Evolutionary conservation across 92 coral and sea anemone species (phyloP).

Genomic region (Heliopora coerulea): DNA sequence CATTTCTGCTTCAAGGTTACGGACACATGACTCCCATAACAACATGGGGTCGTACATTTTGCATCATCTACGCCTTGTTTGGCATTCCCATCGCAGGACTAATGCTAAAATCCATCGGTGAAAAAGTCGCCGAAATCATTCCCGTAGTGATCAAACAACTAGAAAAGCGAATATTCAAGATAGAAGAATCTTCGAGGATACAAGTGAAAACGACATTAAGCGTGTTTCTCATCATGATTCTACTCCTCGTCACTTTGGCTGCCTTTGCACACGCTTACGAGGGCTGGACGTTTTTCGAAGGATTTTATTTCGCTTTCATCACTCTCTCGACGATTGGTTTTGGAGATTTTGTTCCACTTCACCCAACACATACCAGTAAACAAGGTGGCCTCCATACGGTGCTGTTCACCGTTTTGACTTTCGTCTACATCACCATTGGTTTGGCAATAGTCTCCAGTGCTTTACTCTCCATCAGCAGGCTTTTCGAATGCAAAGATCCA

Average conservation of each 20-base stretch:
- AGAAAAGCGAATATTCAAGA: slow-evolving; percentile 66
- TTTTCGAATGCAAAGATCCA: slow-evolving; percentile 97
- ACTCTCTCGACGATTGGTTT: slow-evolving; percentile 96
- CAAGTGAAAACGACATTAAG: slow-evolving; percentile 79
- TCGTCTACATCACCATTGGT: slow-evolving; percentile 92
- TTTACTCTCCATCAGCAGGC: slow-evolving; percentile 93
- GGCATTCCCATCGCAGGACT: slow-evolving; percentile 98
- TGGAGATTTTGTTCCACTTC: slow-evolving; percentile 95
- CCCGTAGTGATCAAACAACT: slow-evolving; percentile 72
- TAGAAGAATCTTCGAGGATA: slow-evolving; percentile 69
- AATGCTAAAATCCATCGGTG: slow-evolving; percentile 98
- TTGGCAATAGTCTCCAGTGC: slow-evolving; percentile 99
- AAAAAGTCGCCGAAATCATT: slow-evolving; percentile 82
- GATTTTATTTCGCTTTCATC: slow-evolving; percentile 93
- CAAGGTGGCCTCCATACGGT: slow-evolving; percentile 38
- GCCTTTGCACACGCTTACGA: slow-evolving; percentile 87
- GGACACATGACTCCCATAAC: slow-evolving; percentile 97
- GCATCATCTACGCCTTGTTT: slow-evolving; percentile 95
- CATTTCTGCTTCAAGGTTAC: slow-evolving; percentile 57
- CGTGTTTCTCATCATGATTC: slow-evolving; percentile 73
- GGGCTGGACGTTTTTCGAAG: slow-evolving; percentile 98
- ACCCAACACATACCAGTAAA: slow-evolving; percentile 58
- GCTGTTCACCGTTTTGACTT: slow-evolving; percentile 85
- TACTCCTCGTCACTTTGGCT: slow-evolving; percentile 74
- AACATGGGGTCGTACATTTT: slow-evolving; percentile 88